Percentiles rank a stretch among this genome's conserved stretches.
phyloP scores from a whole-genome alignment of 2,113 vertebrate genomes.

The Hippocampus guttulatus region DNA sequence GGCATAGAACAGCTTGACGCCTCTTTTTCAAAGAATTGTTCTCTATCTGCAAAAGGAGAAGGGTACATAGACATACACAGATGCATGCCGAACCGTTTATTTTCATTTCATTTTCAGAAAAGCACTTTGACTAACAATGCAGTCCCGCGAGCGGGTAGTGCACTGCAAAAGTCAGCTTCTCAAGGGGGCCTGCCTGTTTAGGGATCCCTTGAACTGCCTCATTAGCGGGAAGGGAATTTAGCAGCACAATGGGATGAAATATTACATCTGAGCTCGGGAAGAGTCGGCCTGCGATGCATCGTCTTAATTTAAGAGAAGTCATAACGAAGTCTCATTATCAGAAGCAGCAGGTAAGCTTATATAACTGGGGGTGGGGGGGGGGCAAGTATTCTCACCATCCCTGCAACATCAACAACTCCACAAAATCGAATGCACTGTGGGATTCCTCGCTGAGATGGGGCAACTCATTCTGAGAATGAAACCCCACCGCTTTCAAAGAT shows the following conservation, averaged over 20 bases:
- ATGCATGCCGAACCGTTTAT: background rate
- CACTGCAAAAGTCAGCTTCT: constrained; percentile 5
- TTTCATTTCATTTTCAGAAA: background rate
- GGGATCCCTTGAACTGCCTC: background rate
- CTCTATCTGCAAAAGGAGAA: background rate
- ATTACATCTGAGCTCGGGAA: background rate
- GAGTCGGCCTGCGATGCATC: background rate
- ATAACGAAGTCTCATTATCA: constrained; percentile 25
- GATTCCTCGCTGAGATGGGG: background rate
- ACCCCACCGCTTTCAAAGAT: background rate
- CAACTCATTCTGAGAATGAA: background rate
- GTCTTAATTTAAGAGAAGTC: constrained; percentile 19
- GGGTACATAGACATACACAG: background rate
- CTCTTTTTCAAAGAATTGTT: too few species aligned
- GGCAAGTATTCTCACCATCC: background rate
- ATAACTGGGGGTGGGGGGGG: background rate
- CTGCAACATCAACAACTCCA: background rate
- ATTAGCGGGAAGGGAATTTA: background rate
- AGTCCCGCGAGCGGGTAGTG: background rate
- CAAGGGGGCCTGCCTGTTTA: background rate
- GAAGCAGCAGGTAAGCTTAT: constrained; percentile 22
- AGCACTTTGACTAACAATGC: background rate
- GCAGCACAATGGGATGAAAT: background rate
- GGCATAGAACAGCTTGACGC: too few species aligned
- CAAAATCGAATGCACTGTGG: background rate